Conservation (phyloP, 2,797 vertebrate genomes). For the Hypotaenidia philippensis region DNA sequence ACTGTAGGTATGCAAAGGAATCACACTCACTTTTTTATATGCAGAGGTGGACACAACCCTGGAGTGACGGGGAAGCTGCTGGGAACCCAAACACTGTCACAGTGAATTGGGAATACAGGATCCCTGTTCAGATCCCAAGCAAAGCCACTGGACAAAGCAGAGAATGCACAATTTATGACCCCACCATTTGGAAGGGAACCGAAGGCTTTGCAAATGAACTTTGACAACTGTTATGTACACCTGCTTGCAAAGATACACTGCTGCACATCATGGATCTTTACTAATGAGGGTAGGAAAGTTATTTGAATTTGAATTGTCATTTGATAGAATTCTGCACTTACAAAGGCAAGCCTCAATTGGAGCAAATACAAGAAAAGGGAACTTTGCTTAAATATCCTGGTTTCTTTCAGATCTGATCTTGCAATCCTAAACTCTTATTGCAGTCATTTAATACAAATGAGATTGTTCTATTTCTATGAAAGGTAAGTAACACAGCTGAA, state of each 20-base stretch:
- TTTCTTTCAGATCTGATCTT: not conserved
- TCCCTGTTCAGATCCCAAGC: not conserved
- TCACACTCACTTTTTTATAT: not conserved
- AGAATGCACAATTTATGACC: not conserved
- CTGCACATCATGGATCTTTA: too few species aligned
- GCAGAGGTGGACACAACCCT: accelerated
- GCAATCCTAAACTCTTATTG: not conserved
- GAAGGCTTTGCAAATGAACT: not conserved
- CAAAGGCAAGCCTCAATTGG: not conserved
- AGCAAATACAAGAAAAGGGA: not conserved
- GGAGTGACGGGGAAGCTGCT: not conserved
- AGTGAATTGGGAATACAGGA: accelerated
- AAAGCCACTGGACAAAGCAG: not conserved
- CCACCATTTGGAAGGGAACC: not conserved
- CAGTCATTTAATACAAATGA: not conserved
- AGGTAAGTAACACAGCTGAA: not conserved
- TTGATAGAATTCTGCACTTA: not conserved
- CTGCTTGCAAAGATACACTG: accelerated
- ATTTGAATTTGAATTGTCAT: not conserved
- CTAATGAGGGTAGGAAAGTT: not conserved
- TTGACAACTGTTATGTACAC: accelerated
- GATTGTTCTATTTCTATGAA: not conserved
- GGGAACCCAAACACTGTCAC: accelerated
- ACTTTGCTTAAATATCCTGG: not conserved
- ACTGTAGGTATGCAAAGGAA: not conserved